Evolutionary conservation across 2,888 invertebrate genomes (phyloP), one percentile per base, ranked within the genome.

Genomic region (Synanthedon formicaeformis): DNA sequence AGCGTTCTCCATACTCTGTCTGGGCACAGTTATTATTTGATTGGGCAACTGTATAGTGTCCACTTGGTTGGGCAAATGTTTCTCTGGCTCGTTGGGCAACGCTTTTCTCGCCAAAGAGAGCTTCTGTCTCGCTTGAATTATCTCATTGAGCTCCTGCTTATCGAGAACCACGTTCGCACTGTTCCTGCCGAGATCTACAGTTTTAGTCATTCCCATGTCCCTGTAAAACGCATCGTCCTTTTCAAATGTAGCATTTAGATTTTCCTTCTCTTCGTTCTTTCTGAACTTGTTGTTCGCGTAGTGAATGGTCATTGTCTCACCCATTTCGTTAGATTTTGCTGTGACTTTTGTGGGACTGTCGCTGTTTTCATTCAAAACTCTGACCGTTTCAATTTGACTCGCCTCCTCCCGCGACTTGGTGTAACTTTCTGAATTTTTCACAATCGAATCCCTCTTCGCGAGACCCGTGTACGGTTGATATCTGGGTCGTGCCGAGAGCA

Each of bases 91-190:
- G 0, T 63, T 74, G 0, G 86, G 86, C 51, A 87, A 65, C 0
- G 76, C 81, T 62, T 77, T 82, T 51, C 87, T 72, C 0, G 87
- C 87, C 48, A 86, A 56, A 0, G 86, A 86, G 11, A 87, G 58
- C 59, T 87, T 87, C 53, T 87, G 86, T 10, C 87, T 61, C 14
- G 87, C 87, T 57, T 86, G 87, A 52, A 85, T 86, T 1, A 87
- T 87, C 55, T 87, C 87, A 51, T 86, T 87, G 50, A 87, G 53
- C 57, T 87, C 87, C 53, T 85, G 81, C 56, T 88, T 88, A 34
- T 86, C 87, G 1, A 84, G 56, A 0, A 85, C 87, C 0, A 83
- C 78, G 55, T 84, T 87, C 1, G 85, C 48, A 56, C 81, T 87
- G 40, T 75, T 82, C 51, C 65, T 70, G 0, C 67, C 78, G 0